Evolutionary conservation across 2,888 invertebrate genomes (phyloP), one percentile per base, ranked within the genome.

Genomic region (Andrena flavipes): DNA sequence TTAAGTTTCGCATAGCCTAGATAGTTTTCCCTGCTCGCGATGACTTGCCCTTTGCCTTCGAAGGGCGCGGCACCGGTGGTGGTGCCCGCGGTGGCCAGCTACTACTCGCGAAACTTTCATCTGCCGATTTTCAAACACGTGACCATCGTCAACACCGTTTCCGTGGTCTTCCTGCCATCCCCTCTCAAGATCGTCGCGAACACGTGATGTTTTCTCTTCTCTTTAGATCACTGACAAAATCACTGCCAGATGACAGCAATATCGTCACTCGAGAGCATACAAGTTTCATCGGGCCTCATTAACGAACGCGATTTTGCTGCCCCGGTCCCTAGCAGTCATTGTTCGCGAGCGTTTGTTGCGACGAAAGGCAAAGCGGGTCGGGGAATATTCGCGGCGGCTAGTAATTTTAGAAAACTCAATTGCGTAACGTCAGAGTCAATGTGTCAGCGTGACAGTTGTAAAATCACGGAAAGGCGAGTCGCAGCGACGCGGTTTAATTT

Each of bases 21-120:
- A 33, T 51, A 20, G 7, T 51, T 51, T 51, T 20, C 1, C 0
- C 10, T 6, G 3, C n/a, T 33, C 51, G 88, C 80, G 20, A 94
- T 93, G 93, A 92, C 93, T 77, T 94, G 94, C 65, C 92, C 92
- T 29, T 85, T 92, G 60, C 89, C 92, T 4, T 87, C 90, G 8
- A 91, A 88, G 72, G 84, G 88, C 64, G 85, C 85, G 48, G 73
- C 86, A 3, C 85, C 91, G 13, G 80, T 89, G 51, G 78, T 90
- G 63, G 89, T 93, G 26, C 93, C 93, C 2, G 82, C 80, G 8
- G 86, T 86, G 4, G 85, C 89, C n/a, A 67, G 10, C 23, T 90
- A 91, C 42, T 91, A 92, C 67, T 89, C 93, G 29, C 88, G 93
- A 30, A 93, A 92, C 76, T 89, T 91, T 77, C 92, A 92, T 78